Evolutionary conservation across 2,888 invertebrate species (phyloP), one percentile per base, ranked within the genome.

Genomic region (Lucinisca nassula): DNA sequence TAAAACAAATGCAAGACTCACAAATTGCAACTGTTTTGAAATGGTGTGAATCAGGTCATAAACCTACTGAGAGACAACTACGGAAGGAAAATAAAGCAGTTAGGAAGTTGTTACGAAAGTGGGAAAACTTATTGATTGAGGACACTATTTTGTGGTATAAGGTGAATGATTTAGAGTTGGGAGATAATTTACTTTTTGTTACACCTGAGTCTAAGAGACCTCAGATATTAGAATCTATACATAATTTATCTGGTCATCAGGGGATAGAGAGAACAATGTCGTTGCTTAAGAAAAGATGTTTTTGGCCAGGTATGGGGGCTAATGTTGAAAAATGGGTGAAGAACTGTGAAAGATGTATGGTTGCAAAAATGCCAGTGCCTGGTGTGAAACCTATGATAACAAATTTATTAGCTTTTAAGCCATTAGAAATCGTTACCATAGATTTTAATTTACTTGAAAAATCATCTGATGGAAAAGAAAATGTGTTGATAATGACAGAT

Each of bases 381-480:
- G 3, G 12, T 32, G 35, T 72, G 21, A 35, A 30, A 72, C 72
- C 72, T 72, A 21, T 30, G 32, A 72, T 72, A 21, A 72, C 32
- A 21, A 72, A 72, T 37, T 30, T 32, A 37, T 32, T 72, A 32
- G 72, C 72, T 10, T 61, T 61, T 30, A 61, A 61, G 30, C 61
- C 61, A 61, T 27, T 61, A 30, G 84, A 91, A 27, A 75, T 88
- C 32, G 51, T 90, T 24, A 85, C 89, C 38, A 85, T 89, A 21
- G 90, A 89, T 70, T 91, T 90, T n/a, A n/a, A n/a, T n/a, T n/a
- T n/a, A n/a, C n/a, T n/a, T n/a, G n/a, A n/a, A n/a, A n/a, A n/a
- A n/a, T n/a, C n/a, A n/a, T n/a, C n/a, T n/a, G n/a, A n/a, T n/a
- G n/a, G n/a, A n/a, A n/a, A n/a, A n/a, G n/a, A n/a, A n/a, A n/a